Conservation (phyloP, 2,797 vertebrate species). For the Acanthopagrus latus region DNA sequence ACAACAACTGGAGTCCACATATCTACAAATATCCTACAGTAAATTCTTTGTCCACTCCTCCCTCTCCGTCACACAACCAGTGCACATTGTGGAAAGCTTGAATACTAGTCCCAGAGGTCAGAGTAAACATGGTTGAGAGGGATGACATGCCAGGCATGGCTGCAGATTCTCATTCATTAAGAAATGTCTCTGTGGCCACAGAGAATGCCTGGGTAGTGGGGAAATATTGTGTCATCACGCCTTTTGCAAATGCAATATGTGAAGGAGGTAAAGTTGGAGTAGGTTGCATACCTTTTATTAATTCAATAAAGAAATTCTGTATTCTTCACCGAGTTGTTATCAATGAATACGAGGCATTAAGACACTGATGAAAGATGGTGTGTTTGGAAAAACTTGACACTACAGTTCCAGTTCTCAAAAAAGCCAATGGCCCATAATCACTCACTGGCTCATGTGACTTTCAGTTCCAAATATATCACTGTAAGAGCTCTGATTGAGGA, state of each 20-base stretch:
- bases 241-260: conserved; percentile 45
- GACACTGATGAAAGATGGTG: not conserved
- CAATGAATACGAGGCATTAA: not conserved
- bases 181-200: conserved; percentile 65
- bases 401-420: conserved; percentile 41
- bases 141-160: conserved; percentile 78
- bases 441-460: conserved; percentile 58
- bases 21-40: conserved; percentile 79
- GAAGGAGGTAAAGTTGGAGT: conserved; percentile 10
- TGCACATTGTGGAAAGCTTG: conserved; percentile 57
- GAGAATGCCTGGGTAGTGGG: conserved; percentile 37
- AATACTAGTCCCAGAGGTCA: conserved; percentile 50
- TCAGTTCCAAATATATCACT: conserved; percentile 45
- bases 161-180: conserved; percentile 83
- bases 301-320: not conserved
- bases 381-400: conserved; percentile 3
- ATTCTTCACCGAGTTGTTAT: not conserved
- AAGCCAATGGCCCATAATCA: conserved; percentile 8
- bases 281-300: conserved; percentile 1
- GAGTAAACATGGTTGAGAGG: conserved; percentile 64
- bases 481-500: conserved; percentile 38
- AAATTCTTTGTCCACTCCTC: conserved; percentile 49
- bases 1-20: conserved; percentile 80
- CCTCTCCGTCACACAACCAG: conserved; percentile 23
- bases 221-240: conserved; percentile 47